Evolutionary conservation across 2,888 invertebrate genomes (phyloP).

Genomic region (Orchesella flavescens): DNA sequence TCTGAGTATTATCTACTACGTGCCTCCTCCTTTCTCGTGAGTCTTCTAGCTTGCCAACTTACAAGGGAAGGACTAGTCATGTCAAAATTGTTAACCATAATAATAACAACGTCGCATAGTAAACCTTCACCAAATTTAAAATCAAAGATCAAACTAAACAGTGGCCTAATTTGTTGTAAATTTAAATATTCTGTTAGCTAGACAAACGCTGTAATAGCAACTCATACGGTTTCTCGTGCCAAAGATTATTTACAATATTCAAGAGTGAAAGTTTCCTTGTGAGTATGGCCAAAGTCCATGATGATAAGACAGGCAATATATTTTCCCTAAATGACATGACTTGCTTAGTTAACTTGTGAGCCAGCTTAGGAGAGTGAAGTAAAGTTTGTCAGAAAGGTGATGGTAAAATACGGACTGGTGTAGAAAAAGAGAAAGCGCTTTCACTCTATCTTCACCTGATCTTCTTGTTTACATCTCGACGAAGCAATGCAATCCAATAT

Average conservation of each 20-base stretch:
- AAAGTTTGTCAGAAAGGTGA: too few relatives aligned
- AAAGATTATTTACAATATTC: neutral
- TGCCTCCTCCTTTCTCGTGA: slow-evolving; percentile 1
- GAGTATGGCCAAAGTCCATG: neutral
- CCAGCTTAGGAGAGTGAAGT: too few relatives aligned
- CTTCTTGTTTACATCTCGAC: neutral
- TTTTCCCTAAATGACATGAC: slow-evolving; percentile 36
- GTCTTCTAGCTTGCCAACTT: slow-evolving; percentile 8
- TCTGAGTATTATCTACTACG: neutral
- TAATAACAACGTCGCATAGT: too few relatives aligned
- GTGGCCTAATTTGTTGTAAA: too few relatives aligned
- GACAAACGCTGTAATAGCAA: too few relatives aligned
- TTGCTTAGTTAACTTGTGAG: neutral
- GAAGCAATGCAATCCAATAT: too few relatives aligned
- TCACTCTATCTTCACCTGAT: neutral
- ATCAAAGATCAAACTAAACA: too few relatives aligned
- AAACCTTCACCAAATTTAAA: too few relatives aligned
- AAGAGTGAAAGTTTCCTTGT: neutral
- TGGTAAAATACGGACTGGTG: neutral
- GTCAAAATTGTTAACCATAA: neutral
- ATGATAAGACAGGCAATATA: slow-evolving; percentile 8
- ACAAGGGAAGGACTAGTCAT: neutral
- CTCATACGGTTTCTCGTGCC: neutral
- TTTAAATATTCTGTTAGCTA: too few relatives aligned
- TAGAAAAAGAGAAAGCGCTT: neutral